These are phyloP conservation scores for Megaceryle torquata DNA, from an alignment of 2,113 vertebrate species.

Conservation along the genomic window DNA sequence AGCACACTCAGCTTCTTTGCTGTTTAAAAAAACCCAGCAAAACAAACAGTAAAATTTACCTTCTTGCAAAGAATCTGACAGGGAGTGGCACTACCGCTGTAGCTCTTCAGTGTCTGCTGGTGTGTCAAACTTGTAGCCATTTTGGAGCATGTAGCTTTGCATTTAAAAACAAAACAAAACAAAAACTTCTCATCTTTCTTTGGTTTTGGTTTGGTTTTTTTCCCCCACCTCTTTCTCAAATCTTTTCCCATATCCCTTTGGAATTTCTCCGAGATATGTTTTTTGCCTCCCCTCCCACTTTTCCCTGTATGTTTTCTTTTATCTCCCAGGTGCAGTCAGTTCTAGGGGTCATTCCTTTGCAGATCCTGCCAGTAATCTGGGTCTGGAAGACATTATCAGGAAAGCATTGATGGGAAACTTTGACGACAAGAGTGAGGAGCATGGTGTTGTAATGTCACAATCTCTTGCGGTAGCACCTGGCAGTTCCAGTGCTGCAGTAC, in stretches of 20 bases:
- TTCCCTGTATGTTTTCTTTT: constrained; percentile 29
- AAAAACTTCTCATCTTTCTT: not conserved
- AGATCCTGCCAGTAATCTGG: constrained; percentile 95
- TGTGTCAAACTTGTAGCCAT: not conserved
- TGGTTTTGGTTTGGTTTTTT: not conserved
- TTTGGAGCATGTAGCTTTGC: not conserved
- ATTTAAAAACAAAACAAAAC: not conserved
- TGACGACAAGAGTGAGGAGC: constrained; percentile 93
- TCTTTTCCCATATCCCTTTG: not conserved
- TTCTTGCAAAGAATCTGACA: not conserved
- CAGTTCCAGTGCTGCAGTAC: constrained; percentile 58
- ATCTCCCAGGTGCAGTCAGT: constrained; percentile 85
- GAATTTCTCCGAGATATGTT: not conserved
- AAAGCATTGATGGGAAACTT: constrained; percentile 97
- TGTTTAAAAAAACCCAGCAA: not conserved
- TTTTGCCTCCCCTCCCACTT: not conserved
- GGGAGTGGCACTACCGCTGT: not conserved
- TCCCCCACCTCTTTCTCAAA: not conserved
- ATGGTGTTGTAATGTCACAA: constrained; percentile 80
- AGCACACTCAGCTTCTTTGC: not conserved
- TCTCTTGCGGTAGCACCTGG: constrained; percentile 66
- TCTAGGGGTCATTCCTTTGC: constrained; percentile 92
- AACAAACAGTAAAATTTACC: not conserved
- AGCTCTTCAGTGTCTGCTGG: not conserved
- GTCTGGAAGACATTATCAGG: constrained; percentile 96